Conservation (phyloP, 2,113 vertebrate genomes). For the Sebastes schlegelii region DNA sequence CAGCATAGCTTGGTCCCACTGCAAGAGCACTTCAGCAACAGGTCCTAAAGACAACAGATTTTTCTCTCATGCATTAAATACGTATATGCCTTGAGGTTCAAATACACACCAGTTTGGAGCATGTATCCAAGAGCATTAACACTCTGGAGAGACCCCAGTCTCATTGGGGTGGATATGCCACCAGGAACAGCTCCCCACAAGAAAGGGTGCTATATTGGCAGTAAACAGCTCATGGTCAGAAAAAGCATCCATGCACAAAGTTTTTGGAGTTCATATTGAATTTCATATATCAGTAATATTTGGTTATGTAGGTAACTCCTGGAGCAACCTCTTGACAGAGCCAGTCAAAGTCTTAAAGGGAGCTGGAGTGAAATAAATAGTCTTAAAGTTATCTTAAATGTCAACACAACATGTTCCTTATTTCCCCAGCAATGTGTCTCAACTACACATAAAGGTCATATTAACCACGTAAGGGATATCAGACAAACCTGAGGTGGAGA, state of each 20-base stretch:
- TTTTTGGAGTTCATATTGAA: not conserved
- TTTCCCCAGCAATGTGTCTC: not conserved
- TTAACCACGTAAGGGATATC: not conserved
- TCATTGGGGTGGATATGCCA: not conserved
- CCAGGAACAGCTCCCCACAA: not conserved
- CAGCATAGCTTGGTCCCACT: constrained; percentile 41
- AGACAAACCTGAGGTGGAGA: not conserved
- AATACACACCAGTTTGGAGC: not conserved
- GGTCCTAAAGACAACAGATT: constrained; percentile 47
- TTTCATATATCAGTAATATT: not conserved
- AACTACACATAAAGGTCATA: not conserved
- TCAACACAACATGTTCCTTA: not conserved
- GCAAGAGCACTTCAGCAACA: constrained; percentile 55
- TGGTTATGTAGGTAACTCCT: not conserved
- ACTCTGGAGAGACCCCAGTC: not conserved
- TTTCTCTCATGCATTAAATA: constrained; percentile 30
- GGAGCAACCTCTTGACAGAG: not conserved
- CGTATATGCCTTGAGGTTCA: not conserved
- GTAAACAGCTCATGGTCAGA: not conserved
- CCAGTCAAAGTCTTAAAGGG: not conserved
- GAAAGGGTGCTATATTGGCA: not conserved
- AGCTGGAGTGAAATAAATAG: not conserved
- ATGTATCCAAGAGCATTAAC: constrained; percentile 3
- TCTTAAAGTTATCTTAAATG: not conserved
- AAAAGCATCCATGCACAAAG: not conserved